Percentiles rank a stretch among this genome's conserved stretches.
Conservation (phyloP, 1,140 invertebrate genomes). For the Drosophila pachea region DNA sequence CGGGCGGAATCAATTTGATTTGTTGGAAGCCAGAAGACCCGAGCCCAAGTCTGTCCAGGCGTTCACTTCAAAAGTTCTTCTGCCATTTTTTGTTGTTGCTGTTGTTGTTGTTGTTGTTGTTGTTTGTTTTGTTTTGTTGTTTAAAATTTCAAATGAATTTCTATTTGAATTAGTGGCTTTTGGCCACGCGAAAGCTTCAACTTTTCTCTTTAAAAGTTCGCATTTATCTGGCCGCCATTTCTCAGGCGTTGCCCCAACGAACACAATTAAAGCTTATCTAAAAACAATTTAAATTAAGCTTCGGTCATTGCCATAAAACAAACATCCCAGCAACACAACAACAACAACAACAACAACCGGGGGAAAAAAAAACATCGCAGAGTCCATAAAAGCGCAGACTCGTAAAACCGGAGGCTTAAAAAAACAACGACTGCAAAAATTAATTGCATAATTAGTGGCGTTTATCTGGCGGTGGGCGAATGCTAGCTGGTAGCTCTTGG, state of each 20-base stretch:
- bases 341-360: too few relatives aligned
- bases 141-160: too few relatives aligned
- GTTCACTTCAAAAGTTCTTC: too few relatives aligned
- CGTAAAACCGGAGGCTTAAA: constrained; percentile 43
- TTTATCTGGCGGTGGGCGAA: constrained; percentile 19
- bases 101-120: too few relatives aligned
- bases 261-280: constrained; percentile 63
- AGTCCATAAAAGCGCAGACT: constrained; percentile 56
- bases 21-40: background rate
- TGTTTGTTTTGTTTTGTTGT: too few relatives aligned
- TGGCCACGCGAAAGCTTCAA: too few relatives aligned
- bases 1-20: constrained; percentile 28
- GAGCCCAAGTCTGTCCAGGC: too few relatives aligned
- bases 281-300: constrained; percentile 69
- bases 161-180: too few relatives aligned
- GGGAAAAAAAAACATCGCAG: constrained; percentile 31
- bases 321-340: constrained; percentile 18
- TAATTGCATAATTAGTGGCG: constrained; percentile 68
- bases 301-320: constrained; percentile 50
- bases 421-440: constrained; percentile 35
- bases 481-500: background rate
- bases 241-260: constrained; percentile 14
- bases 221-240: constrained; percentile 28
- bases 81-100: too few relatives aligned
- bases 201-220: background rate